Evolutionary conservation across 2,888 invertebrate genomes (phyloP).

Genomic region (Hypomecis atomaria): DNA sequence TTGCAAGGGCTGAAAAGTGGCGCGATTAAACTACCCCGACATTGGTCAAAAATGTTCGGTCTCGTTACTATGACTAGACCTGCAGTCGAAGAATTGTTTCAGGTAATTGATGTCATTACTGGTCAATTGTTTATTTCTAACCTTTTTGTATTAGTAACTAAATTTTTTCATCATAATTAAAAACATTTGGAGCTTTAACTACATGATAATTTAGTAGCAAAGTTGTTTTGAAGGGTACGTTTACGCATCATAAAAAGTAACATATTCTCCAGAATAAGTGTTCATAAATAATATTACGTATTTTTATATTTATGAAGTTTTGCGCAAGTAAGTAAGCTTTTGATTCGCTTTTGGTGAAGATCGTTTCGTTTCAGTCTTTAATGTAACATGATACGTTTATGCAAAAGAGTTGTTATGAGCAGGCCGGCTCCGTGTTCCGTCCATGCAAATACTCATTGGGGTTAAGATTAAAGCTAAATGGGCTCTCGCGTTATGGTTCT

Average conservation of each 20-base stretch:
- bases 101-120: slow-evolving; percentile 54
- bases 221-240: neutral
- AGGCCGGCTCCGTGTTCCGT: neutral
- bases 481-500: neutral
- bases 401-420: neutral
- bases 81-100: slow-evolving; percentile 64
- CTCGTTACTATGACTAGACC: slow-evolving; percentile 57
- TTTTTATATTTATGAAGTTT: slow-evolving; percentile 14
- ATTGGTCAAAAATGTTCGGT: slow-evolving; percentile 72
- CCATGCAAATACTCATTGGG: slow-evolving; percentile 4
- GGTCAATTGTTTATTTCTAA: neutral
- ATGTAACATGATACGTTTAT: slow-evolving; percentile 9
- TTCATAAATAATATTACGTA: slow-evolving; percentile 8
- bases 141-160: neutral
- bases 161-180: neutral
- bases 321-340: slow-evolving; percentile 5
- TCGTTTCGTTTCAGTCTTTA: slow-evolving; percentile 7
- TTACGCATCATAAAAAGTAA: slow-evolving; percentile 6
- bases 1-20: slow-evolving; percentile 67
- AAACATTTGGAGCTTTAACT: neutral
- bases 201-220: slow-evolving; percentile 1
- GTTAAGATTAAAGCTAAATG: slow-evolving; percentile 6
- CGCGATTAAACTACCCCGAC: slow-evolving; percentile 65
- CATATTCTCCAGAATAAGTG: neutral
- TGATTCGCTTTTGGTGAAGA: neutral